Evolutionary conservation across 2,113 vertebrate species (phyloP).

Genomic region (Elachura formosa): DNA sequence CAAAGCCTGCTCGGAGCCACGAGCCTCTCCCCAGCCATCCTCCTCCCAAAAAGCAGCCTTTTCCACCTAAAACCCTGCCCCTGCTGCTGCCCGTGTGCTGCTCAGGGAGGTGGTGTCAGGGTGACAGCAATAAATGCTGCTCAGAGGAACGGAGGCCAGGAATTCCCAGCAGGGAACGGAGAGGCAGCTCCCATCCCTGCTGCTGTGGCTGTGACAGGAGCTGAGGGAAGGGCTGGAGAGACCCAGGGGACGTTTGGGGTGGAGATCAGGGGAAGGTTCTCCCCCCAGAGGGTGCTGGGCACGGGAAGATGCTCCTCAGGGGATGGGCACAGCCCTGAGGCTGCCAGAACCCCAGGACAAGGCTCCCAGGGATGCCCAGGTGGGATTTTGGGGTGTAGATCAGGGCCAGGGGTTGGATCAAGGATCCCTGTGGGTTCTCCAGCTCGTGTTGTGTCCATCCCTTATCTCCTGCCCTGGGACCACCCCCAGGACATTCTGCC

Average conservation of each 20-base stretch:
- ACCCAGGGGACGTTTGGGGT: neutral
- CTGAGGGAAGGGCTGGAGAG: neutral
- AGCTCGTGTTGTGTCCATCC: neutral
- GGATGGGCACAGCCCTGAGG: neutral
- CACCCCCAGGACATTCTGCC: neutral
- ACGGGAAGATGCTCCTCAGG: neutral
- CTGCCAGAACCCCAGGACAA: neutral
- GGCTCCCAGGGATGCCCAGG: neutral
- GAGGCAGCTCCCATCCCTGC: neutral
- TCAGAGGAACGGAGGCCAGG: accelerated
- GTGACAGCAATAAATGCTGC: accelerated
- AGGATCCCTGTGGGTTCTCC: neutral
- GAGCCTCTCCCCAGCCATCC: neutral
- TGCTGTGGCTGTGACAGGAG: neutral
- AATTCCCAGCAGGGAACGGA: accelerated
- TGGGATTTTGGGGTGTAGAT: neutral
- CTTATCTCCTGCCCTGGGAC: accelerated
- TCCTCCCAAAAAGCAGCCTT: neutral
- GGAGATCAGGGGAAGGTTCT: neutral
- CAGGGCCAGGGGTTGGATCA: neutral
- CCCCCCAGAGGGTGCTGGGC: neutral
- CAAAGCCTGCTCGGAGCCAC: neutral
- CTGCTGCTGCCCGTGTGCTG: too few species aligned
- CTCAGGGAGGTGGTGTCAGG: too few species aligned
- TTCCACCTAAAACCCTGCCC: neutral